phyloP scores from a whole-genome alignment of 2,797 vertebrate species.

The Parotocinclus haroldoi region DNA sequence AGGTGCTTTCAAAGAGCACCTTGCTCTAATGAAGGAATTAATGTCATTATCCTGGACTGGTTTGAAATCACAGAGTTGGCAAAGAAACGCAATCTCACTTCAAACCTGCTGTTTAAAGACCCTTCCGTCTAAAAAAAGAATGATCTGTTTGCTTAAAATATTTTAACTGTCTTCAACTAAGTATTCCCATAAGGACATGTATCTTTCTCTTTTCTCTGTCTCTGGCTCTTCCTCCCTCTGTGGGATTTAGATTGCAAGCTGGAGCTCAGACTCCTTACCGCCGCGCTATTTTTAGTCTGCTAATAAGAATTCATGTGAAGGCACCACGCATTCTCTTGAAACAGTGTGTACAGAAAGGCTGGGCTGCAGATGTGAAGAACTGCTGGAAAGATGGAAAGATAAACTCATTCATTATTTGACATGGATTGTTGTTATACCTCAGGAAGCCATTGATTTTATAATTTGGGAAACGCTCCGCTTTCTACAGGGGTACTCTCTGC shows the following conservation, averaged over 20 bases:
- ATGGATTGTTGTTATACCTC: conserved; percentile 36
- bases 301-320: conserved; percentile 71
- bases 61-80: no score
- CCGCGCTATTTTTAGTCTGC: conserved; percentile 66
- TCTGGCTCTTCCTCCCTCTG: conserved; percentile 20
- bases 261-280: conserved; percentile 49
- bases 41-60: no score
- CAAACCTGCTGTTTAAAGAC: no score
- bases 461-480: conserved; percentile 41
- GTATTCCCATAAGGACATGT: no score
- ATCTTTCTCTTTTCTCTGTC: conserved; percentile 1
- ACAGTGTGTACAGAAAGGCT: conserved; percentile 57
- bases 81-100: no score
- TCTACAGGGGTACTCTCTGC: conserved; percentile 48
- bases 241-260: conserved; percentile 53
- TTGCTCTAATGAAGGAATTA: no score
- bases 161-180: no score
- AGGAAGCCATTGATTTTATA: conserved; percentile 44
- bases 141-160: no score
- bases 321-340: conserved; percentile 54
- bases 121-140: no score
- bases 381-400: conserved; percentile 45
- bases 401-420: conserved; percentile 54
- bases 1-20: conserved; percentile 11
- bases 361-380: conserved; percentile 44